Evolutionary conservation across 1,140 invertebrate genomes (phyloP).

Genomic region (fruit fly (Drosophila melanogaster)): DNA sequence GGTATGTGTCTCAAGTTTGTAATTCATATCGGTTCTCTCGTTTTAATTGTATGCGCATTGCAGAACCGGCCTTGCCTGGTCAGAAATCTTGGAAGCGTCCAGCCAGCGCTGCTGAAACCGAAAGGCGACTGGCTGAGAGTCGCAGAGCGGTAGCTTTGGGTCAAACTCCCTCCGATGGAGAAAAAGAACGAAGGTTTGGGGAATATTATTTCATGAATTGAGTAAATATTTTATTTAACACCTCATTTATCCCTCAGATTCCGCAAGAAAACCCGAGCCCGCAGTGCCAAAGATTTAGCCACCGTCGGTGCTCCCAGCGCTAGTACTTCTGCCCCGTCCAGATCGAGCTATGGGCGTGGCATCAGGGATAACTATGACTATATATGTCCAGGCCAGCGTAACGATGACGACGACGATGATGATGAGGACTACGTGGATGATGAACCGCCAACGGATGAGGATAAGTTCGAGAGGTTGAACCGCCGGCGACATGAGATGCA

Average conservation of each 20-base stretch:
- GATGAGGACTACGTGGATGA: conserved; percentile 80
- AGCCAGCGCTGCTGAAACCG: conserved; percentile 87
- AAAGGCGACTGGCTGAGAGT: conserved; percentile 85
- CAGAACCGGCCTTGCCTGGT: conserved; percentile 85
- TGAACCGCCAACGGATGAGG: conserved; percentile 79
- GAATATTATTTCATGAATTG: background rate
- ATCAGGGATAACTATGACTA: conserved; percentile 78
- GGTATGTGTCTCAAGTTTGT: conserved; percentile 34
- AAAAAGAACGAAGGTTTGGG: conserved; percentile 79
- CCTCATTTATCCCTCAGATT: conserved; percentile 47
- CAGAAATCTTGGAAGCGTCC: conserved; percentile 87
- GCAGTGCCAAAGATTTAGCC: conserved; percentile 71
- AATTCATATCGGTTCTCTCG: too few species aligned
- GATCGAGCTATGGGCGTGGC: conserved; percentile 44
- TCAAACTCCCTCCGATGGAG: conserved; percentile 84
- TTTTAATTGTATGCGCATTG: conserved; percentile 9
- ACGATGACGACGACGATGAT: conserved; percentile 66
- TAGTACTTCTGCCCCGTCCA: background rate
- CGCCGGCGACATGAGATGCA: conserved; percentile 80
- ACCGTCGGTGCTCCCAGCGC: conserved; percentile 18
- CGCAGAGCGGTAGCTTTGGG: conserved; percentile 70
- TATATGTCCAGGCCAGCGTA: conserved; percentile 52
- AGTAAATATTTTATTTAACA: background rate
- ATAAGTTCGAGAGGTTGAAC: conserved; percentile 80
- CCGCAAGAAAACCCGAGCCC: conserved; percentile 75